Evolutionary conservation across 2,113 vertebrate genomes (phyloP).

Genomic region (Tragulus kanchil): DNA sequence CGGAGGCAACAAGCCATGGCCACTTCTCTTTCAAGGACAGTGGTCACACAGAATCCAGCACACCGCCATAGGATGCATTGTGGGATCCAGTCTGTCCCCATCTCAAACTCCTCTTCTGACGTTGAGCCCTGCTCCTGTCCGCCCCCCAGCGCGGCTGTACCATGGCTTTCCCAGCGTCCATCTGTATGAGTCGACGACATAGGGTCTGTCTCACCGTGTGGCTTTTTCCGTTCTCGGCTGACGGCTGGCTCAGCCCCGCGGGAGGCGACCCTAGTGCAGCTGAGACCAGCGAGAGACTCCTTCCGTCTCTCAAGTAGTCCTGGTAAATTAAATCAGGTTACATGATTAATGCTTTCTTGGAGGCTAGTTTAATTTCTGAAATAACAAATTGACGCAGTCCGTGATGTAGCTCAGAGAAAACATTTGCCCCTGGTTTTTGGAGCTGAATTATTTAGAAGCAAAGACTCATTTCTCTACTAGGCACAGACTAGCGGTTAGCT

Average conservation of each 20-base stretch:
- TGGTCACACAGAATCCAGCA: accelerated
- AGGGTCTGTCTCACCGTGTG: too few relatives aligned
- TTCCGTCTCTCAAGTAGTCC: background rate
- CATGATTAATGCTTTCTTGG: background rate
- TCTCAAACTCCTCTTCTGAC: accelerated
- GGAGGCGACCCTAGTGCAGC: background rate
- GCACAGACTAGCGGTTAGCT: slow-evolving; percentile 62
- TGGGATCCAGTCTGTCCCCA: accelerated
- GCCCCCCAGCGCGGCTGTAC: accelerated
- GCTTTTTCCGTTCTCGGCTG: background rate
- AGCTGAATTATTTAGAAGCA: slow-evolving; percentile 68
- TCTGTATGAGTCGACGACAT: accelerated
- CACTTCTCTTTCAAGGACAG: accelerated
- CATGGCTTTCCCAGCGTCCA: background rate
- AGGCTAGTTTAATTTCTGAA: background rate
- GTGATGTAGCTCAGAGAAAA: slow-evolving; percentile 52
- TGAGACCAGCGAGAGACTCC: background rate
- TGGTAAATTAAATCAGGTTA: background rate
- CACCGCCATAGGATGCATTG: accelerated
- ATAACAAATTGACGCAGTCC: slow-evolving; percentile 30
- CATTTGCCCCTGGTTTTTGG: slow-evolving; percentile 45
- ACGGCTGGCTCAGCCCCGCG: too few relatives aligned
- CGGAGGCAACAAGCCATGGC: accelerated
- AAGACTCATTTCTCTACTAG: slow-evolving; percentile 71
- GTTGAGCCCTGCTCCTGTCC: background rate